These are phyloP conservation scores for Myotis myotis DNA, from an alignment of 2,797 vertebrate species.

Conservation along the genomic window DNA sequence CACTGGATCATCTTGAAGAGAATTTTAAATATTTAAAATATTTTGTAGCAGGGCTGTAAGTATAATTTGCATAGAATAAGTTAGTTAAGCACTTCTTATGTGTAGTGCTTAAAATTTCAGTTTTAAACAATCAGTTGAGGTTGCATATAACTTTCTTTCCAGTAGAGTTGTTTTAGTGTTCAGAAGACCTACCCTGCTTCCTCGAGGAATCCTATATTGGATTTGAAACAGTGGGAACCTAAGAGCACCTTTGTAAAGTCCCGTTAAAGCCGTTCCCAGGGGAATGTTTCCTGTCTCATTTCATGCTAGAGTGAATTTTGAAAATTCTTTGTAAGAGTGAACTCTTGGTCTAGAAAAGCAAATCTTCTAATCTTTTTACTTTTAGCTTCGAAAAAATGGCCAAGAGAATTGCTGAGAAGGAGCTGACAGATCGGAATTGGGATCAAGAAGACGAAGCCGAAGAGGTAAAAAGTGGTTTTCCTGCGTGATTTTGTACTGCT, in stretches of 20 bases:
- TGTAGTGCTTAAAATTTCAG: neutral
- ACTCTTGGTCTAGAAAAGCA: neutral
- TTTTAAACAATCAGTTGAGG: neutral
- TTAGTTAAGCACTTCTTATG: neutral
- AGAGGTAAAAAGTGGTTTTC: conserved; percentile 87
- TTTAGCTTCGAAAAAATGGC: conserved; percentile 89
- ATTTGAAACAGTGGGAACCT: fast-evolving
- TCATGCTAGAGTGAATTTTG: neutral
- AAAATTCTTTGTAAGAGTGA: neutral
- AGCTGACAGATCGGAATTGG: conserved; percentile 97
- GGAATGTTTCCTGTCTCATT: neutral
- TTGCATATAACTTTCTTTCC: neutral
- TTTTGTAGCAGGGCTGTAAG: neutral
- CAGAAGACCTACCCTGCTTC: neutral
- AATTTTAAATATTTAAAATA: conserved; percentile 26
- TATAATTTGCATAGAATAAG: neutral
- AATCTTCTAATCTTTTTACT: neutral
- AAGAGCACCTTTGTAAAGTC: fast-evolving
- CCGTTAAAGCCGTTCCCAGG: neutral
- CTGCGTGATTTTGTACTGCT: neutral
- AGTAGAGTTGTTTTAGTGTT: neutral
- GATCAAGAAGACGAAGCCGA: conserved; percentile 98
- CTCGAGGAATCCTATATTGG: fast-evolving
- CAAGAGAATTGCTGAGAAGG: conserved; percentile 97
- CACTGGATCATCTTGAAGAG: neutral